Base-by-base conservation (phyloP, 2,113 vertebrate species). In the Thamnaconus septentrionalis region DNA sequence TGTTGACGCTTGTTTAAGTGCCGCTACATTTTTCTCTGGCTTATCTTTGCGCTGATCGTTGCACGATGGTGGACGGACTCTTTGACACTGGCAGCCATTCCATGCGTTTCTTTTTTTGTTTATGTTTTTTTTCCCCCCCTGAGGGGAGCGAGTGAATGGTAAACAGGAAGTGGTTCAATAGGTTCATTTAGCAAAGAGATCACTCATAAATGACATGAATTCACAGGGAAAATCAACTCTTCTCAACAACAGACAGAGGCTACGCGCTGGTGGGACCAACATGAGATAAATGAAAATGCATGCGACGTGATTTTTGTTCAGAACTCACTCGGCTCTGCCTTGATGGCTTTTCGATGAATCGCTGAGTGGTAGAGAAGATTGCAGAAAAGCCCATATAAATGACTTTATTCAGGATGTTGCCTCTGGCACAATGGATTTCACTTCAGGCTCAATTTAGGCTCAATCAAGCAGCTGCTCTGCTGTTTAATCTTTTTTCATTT, bases 81-180 rank as follows among this genome's bases (percentile, higher is more conserved):
- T 18, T 12, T 63, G 64, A 51, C 50, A 39, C 60, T 61, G 67
- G 43, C 7, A 61, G 43, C 40, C 63, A 49, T 44, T 58, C 86
- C 80, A 83, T 83, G 72, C 82, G 87, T 31, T 31, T 31, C 18
- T 50, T 50, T 10, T 11, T n/a, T n/a, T n/a, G n/a, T 49, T 7
- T 5, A 50, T 9, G 5, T 50, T 3, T 5, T 50, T 2, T n/a
- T 50, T n/a, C 48, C 10, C 48, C 51, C 79, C 55, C 75, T 9
- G 70, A 78, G 72, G 56, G 64, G 60, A 82, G 73, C 45, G 66
- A 69, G 64, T 73, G 58, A 68, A 80, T 56, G 70, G 81, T 85
- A 87, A 90, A 89, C 87, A 90, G 89, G 89, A 89, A 88, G 82
- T 75, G 79, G 76, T 84, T 85, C 79, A 80, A 79, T 79, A 63